Evolutionary conservation across 2,797 vertebrate genomes (phyloP), one percentile per base, ranked within the genome.

Genomic region (Balearica regulorum): DNA sequence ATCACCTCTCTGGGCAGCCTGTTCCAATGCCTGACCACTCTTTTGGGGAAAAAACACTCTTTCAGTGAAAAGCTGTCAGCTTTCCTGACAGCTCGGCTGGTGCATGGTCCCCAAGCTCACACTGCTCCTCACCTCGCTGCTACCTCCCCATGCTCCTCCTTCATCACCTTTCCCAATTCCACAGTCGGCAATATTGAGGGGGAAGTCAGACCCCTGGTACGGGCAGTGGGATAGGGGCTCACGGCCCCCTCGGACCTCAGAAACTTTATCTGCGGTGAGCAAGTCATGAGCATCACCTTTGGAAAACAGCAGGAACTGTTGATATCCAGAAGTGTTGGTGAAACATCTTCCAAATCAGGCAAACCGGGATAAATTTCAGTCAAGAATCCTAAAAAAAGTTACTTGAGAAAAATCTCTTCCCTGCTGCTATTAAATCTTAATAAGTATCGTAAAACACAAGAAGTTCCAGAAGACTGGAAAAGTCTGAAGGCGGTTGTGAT

Each of bases 121-220:
- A 1, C 54, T 35, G 39, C 62, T 75, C 46, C 53, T 76, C 75
- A 3, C 20, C 44, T 73, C 4, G 0, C 55, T 70, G 24, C 46
- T 6, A 8, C 57, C n/a, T 87, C 58, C 43, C 25, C 25, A 0
- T 2, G 10, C 58, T 53, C 46, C 37, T 62, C 62, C 61, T 49
- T 29, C 9, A 29, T 19, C 41, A 14, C 19, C 35, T 33, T 39
- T 46, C 46, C 62, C 60, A 33, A 0, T 41, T 41, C 37, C 55
- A 16, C 16, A 13, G 10, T 2, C 0, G 3, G 29, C 14, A 8
- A 39, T 2, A 10, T 0, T 12, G 33, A 5, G 26, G 12, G 16
- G 39, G 26, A 72, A 80, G 35, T 14, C 37, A 57, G 18, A 13
- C 26, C 49, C 18, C 29, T 11, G 11, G 43, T 35, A 54, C 3